Percentiles rank a stretch among this genome's conserved stretches.
Conservation (phyloP, 30 jellyfish, hydroid and myxozoan genomes). For the Calvadosia cruxmelitensis region DNA sequence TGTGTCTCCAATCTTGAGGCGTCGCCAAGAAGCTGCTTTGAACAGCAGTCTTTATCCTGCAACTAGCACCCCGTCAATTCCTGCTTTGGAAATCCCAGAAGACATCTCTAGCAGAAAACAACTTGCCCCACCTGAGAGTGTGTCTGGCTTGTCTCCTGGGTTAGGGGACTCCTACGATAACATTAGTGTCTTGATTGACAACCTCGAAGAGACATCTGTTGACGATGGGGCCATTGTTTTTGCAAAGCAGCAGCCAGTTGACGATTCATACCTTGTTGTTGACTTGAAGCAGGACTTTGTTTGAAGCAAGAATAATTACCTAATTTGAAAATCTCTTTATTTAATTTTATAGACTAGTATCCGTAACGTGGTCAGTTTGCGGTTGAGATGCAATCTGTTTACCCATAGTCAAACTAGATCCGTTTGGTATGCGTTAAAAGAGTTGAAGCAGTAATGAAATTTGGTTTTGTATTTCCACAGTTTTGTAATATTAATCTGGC, state of each 20-base stretch:
- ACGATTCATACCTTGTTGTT: conserved; percentile 67
- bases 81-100: background rate
- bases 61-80: background rate
- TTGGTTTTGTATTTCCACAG: too few relatives aligned
- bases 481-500: too few relatives aligned
- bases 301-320: too few relatives aligned
- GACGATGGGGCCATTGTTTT: conserved; percentile 34
- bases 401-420: too few relatives aligned
- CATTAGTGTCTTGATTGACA: background rate
- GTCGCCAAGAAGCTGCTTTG: background rate
- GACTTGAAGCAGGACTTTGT: conserved; percentile 29
- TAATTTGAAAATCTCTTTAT: too few relatives aligned
- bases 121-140: background rate
- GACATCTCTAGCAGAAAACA: background rate
- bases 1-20: background rate
- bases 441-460: too few relatives aligned
- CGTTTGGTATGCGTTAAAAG: too few relatives aligned
- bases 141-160: background rate
- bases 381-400: too few relatives aligned
- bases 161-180: background rate
- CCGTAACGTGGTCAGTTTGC: too few relatives aligned
- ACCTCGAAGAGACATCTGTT: conserved; percentile 1
- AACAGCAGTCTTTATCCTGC: background rate
- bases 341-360: too few relatives aligned
- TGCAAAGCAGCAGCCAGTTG: conserved; percentile 46